phyloP scores from a whole-genome alignment of 2,797 vertebrate species.

The Gambelia wislizenii region DNA sequence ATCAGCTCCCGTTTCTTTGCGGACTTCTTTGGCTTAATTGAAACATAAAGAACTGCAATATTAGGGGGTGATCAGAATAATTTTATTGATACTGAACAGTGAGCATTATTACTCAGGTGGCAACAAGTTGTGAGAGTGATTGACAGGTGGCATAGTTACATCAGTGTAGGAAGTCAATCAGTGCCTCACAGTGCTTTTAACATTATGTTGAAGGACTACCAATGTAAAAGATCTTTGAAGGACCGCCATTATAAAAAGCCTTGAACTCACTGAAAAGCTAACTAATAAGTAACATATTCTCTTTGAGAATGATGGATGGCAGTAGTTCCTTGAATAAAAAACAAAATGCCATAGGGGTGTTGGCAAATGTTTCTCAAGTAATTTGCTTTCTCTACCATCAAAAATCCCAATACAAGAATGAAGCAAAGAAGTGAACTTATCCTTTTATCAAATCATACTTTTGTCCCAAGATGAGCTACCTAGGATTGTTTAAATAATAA shows the following conservation, averaged over 20 bases:
- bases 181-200: neutral
- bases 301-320: neutral
- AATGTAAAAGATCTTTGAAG: too few relatives aligned
- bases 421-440: neutral
- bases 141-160: neutral
- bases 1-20: constrained; percentile 84
- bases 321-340: neutral
- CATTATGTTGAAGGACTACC: neutral
- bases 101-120: constrained; percentile 49
- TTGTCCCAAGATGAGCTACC: neutral
- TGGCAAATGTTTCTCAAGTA: neutral
- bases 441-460: neutral
- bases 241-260: neutral
- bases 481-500: neutral
- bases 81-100: constrained; percentile 48
- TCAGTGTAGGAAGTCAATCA: neutral
- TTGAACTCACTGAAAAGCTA: neutral
- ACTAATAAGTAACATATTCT: neutral
- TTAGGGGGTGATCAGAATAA: constrained; percentile 61
- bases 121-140: neutral
- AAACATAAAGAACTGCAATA: constrained; percentile 67
- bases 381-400: neutral
- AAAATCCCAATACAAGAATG: neutral
- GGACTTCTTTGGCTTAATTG: constrained; percentile 82
- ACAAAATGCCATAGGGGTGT: neutral